phyloP scores from a whole-genome alignment of 2,888 invertebrate species.

The Ormyrus labotus region DNA sequence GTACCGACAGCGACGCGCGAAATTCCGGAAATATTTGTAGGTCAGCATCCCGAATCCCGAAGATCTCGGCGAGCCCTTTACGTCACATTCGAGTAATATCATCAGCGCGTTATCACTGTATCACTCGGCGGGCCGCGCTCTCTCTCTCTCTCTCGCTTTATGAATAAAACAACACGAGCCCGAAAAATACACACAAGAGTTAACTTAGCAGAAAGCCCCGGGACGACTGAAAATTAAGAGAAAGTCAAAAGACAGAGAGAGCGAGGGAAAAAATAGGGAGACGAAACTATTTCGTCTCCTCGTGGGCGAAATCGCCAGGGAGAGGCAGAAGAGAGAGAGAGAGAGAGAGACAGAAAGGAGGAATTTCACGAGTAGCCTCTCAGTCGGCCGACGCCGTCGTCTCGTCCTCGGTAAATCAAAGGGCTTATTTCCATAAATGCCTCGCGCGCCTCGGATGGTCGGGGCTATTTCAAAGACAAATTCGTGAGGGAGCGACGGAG shows the following conservation, averaged over 20 bases:
- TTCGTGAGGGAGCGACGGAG: neutral
- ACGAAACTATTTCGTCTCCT: too few relatives aligned
- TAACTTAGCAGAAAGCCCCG: neutral
- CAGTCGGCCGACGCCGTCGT: neutral
- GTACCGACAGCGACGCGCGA: too few relatives aligned
- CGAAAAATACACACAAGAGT: neutral
- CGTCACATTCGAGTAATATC: too few relatives aligned
- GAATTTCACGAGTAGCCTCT: neutral
- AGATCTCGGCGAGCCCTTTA: too few relatives aligned
- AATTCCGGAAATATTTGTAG: too few relatives aligned
- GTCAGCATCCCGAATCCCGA: too few relatives aligned
- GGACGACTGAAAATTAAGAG: slow-evolving; percentile 3
- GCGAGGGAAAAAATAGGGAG: too few relatives aligned
- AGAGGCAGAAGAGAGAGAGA: neutral
- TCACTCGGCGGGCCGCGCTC: too few relatives aligned
- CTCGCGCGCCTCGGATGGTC: neutral
- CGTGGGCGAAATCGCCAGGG: too few relatives aligned
- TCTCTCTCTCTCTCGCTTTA: neutral
- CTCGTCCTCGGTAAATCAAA: slow-evolving; percentile 38
- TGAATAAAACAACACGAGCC: neutral
- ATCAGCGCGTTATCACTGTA: too few relatives aligned
- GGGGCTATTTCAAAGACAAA: slow-evolving; percentile 39
- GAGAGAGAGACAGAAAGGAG: neutral
- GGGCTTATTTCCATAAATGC: slow-evolving; percentile 42
- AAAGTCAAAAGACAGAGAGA: neutral